Percentiles rank a stretch among this genome's conserved stretches.
phyloP scores from a whole-genome alignment of 2,888 invertebrate species.

The Oxycera nigricornis region DNA sequence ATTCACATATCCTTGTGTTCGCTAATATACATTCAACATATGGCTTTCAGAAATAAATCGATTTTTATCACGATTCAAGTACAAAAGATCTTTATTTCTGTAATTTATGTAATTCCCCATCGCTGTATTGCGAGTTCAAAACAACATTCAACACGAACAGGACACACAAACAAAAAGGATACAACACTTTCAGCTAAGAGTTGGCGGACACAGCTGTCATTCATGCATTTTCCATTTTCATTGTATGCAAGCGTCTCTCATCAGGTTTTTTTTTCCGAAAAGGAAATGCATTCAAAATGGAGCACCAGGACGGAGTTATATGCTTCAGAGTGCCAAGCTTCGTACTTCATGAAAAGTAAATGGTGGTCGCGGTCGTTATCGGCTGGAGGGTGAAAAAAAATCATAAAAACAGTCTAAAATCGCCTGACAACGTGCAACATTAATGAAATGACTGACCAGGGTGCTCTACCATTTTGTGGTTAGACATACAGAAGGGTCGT shows the following conservation, averaged over 20 bases:
- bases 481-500: constrained; percentile 1
- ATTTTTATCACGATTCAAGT: not conserved
- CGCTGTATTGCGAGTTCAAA: not conserved
- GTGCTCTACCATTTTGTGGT: constrained; percentile 7
- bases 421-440: not conserved
- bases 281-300: constrained; percentile 21
- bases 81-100: not conserved
- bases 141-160: not conserved
- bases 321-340: not conserved
- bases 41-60: not conserved
- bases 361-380: constrained; percentile 1
- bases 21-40: not conserved
- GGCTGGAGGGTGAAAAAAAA: not conserved
- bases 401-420: not conserved
- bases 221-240: constrained; percentile 36
- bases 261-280: constrained; percentile 7
- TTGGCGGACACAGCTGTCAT: constrained; percentile 45
- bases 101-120: constrained; percentile 21
- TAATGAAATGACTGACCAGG: not conserved
- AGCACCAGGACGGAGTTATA: constrained; percentile 3
- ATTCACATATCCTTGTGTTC: constrained; percentile 8
- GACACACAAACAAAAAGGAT: not conserved
- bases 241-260: constrained; percentile 20
- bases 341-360: not conserved
- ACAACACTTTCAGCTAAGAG: constrained; percentile 10